Conservation (phyloP, 2,113 vertebrate species). For the Porphyrio hochstetteri region DNA sequence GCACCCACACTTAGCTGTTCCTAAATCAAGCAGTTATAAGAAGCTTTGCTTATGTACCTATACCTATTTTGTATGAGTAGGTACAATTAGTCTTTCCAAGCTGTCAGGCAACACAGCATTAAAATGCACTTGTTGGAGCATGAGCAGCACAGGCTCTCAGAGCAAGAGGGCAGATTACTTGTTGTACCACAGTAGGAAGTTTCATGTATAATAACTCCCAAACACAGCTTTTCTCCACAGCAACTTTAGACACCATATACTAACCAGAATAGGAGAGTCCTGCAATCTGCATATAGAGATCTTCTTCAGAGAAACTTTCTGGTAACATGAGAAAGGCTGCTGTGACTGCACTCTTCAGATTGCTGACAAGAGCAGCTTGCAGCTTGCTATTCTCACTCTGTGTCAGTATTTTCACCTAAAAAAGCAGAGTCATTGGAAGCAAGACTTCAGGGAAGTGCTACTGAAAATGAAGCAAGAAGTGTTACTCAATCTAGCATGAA, state of each 20-base stretch:
- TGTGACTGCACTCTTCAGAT: conserved; percentile 90
- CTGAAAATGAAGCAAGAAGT: not conserved
- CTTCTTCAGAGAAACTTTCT: conserved; percentile 92
- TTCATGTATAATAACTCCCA: not conserved
- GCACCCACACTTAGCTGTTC: not conserved
- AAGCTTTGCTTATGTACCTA: not conserved
- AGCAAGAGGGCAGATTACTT: not conserved
- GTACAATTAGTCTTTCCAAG: not conserved
- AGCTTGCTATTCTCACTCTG: conserved; percentile 85
- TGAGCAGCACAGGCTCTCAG: not conserved
- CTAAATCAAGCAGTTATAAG: not conserved
- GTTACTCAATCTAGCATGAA: not conserved
- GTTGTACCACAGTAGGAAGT: not conserved
- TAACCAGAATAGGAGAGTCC: conserved; percentile 93
- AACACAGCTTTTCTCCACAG: not conserved
- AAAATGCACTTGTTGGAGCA: not conserved
- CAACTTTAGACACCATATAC: not conserved
- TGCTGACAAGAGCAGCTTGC: conserved; percentile 82
- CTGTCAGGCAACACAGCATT: not conserved
- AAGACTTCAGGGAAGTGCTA: not conserved
- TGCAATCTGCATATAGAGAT: conserved; percentile 90
- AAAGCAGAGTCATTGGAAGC: not conserved
- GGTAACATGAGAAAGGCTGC: conserved; percentile 95
- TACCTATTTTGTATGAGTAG: not conserved
- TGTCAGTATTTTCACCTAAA: conserved; percentile 89